Evolutionary conservation across 2,113 vertebrate genomes (phyloP).

Genomic region (Anguilla rostrata): DNA sequence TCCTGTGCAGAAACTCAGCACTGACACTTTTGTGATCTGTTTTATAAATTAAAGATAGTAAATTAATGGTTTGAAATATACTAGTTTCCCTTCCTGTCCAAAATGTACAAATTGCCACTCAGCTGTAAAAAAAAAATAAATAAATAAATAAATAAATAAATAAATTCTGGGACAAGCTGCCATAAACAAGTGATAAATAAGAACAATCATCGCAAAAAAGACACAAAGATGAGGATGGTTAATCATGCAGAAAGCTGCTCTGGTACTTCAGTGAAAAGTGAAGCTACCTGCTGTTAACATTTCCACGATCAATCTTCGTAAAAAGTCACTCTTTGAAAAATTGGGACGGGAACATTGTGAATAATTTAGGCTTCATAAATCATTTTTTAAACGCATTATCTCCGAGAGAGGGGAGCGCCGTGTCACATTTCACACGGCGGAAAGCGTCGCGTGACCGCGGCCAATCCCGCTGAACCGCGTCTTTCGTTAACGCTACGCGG

Average conservation of each 20-base stretch:
- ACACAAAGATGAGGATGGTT: not conserved
- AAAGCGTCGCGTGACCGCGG: conserved; percentile 82
- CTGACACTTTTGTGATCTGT: too few species aligned
- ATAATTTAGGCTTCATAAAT: conserved; percentile 74
- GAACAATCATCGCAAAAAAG: conserved; percentile 4
- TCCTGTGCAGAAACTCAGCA: too few species aligned
- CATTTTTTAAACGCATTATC: conserved; percentile 70
- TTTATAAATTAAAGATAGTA: too few species aligned
- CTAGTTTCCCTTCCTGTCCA: too few species aligned
- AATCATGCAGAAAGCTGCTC: conserved; percentile 36
- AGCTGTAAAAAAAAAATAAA: too few species aligned
- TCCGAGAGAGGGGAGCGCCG: conserved; percentile 75
- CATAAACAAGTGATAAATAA: too few species aligned
- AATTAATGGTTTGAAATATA: too few species aligned
- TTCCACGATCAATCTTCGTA: conserved; percentile 29
- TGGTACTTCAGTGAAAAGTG: conserved; percentile 20
- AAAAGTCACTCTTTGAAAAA: conserved; percentile 33
- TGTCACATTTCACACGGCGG: conserved; percentile 82
- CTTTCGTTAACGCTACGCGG: conserved; percentile 78
- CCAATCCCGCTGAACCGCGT: conserved; percentile 73
- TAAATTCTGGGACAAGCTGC: too few species aligned
- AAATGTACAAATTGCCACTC: too few species aligned
- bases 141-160: too few species aligned
- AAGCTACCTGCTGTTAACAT: conserved; percentile 29
- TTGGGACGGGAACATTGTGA: conserved; percentile 68